Conservation (phyloP, 2,888 invertebrate species). For the Rugalucina vietnamica region DNA sequence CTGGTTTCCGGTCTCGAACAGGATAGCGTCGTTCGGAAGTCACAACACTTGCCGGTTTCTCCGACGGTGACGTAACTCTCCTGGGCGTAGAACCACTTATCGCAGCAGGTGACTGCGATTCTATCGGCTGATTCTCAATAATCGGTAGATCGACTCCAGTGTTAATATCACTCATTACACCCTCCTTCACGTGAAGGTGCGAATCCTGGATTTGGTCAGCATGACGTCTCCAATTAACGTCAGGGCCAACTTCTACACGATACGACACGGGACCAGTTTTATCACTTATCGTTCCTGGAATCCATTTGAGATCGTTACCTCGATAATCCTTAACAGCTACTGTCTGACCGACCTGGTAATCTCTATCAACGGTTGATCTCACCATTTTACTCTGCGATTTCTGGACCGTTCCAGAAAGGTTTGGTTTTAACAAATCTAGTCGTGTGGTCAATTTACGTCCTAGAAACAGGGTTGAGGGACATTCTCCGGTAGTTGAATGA, state of each 20-base stretch:
- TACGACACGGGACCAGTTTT: slow-evolving; percentile 46
- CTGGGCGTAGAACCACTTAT: background rate
- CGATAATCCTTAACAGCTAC: slow-evolving; percentile 40
- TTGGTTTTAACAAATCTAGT: slow-evolving; percentile 30
- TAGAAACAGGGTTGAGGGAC: slow-evolving; percentile 30
- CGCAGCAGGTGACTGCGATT: background rate
- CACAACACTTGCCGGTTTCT: background rate
- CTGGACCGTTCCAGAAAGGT: slow-evolving; percentile 9
- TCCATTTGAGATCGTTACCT: slow-evolving; percentile 16
- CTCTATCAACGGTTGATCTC: background rate
- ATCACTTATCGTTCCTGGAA: slow-evolving; percentile 15
- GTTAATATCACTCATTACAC: background rate
- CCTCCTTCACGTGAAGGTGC: background rate
- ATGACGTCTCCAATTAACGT: slow-evolving; percentile 32
- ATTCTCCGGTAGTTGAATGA: slow-evolving; percentile 35
- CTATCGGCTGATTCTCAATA: background rate
- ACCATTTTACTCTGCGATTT: slow-evolving; percentile 34
- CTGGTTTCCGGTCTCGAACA: background rate
- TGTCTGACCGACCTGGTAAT: slow-evolving; percentile 20
- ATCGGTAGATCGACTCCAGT: background rate
- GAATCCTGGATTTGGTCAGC: slow-evolving; percentile 26
- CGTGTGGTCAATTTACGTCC: slow-evolving; percentile 56
- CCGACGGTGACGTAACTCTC: background rate
- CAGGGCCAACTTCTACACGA: slow-evolving; percentile 36
- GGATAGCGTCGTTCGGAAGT: slow-evolving; percentile 7